A percentile compares a stretch with the other conserved stretches of the same genome.
phyloP scores from a whole-genome alignment of 2,888 invertebrate species.

The Trachelus tabidus region DNA sequence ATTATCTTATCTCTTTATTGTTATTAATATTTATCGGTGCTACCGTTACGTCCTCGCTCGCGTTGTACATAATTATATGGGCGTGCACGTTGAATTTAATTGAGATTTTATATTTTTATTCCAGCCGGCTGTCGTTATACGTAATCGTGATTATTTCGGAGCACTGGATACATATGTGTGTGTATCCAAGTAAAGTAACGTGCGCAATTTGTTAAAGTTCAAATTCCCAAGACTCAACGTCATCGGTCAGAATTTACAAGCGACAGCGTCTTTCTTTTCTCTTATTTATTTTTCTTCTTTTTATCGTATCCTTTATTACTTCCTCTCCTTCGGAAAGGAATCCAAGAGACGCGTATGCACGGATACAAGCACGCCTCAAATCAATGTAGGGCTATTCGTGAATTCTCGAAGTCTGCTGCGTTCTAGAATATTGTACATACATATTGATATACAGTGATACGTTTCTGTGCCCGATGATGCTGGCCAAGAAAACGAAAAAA shows the following conservation, averaged over 20 bases:
- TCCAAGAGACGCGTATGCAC: not conserved
- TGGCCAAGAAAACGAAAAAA: not conserved
- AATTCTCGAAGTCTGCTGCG: not conserved
- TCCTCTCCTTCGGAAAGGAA: not conserved
- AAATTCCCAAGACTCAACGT: not conserved
- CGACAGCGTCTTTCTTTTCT: not conserved
- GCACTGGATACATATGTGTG: not conserved
- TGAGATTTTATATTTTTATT: not conserved
- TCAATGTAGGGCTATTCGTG: not conserved
- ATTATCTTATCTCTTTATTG: not conserved
- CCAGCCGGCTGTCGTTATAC: not conserved
- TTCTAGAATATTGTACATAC: not conserved
- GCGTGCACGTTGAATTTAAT: not conserved
- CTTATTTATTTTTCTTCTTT: not conserved
- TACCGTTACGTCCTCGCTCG: not conserved
- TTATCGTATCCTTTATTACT: not conserved
- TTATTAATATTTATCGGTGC: not conserved
- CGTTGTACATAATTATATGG: not conserved
- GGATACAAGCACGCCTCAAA: not conserved
- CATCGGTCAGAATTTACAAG: not conserved
- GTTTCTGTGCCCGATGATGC: not conserved
- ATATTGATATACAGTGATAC: not conserved
- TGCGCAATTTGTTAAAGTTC: not conserved
- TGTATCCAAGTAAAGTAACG: not conserved
- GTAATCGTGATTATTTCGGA: not conserved